Base-by-base conservation (phyloP, 1,140 invertebrate species). In the Antheraea pernyi region DNA sequence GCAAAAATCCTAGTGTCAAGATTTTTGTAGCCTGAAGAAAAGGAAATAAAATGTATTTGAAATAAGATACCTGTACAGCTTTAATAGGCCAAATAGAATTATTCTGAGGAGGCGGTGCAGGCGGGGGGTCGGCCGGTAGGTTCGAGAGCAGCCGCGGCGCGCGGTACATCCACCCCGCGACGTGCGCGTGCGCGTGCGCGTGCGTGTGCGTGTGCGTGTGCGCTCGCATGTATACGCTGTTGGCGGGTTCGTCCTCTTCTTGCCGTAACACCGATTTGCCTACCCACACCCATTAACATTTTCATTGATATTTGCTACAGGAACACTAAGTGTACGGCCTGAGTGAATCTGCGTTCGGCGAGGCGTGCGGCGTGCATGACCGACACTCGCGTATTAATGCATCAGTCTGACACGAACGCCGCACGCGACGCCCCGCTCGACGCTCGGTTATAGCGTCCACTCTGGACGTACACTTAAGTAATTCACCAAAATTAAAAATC, bases 31-130 rank as follows among this genome's bases (percentile, higher is more conserved):
- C 4, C 4, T 2, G 4, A 30, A 30, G 22, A 4, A 30, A 30
- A 30, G 4, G 22, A 2, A 30, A 30, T 30, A 30, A 42, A 42
- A 11, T 53, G 13, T 53, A 53, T 53, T 53, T 13, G 36, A 42
- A 42, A 42, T 42, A 7, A 11, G 11, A 42, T 63, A 86, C 85
- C 80, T 89, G 81, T 30, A 91, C 68, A 36, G 84, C 81, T 2
- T 69, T 59, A 0, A 89, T 73, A 59, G 87, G 78, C 73, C 77
- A 68, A 30, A 97, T 83, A 68, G 93, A 89, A 37, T 88, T 75
- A 58, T 73, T 58, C 37, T 75, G 79, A 13, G 69, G 79, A 69
- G 76, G 68, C 59, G 36, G 73, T 48, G 73, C 65, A 58, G 70
- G 67, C 61, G 67, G 59, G 58, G 11, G 22, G 39, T 66, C 36